phyloP scores from a whole-genome alignment of 2,113 vertebrate genomes.

The Ochotona curzoniae region DNA sequence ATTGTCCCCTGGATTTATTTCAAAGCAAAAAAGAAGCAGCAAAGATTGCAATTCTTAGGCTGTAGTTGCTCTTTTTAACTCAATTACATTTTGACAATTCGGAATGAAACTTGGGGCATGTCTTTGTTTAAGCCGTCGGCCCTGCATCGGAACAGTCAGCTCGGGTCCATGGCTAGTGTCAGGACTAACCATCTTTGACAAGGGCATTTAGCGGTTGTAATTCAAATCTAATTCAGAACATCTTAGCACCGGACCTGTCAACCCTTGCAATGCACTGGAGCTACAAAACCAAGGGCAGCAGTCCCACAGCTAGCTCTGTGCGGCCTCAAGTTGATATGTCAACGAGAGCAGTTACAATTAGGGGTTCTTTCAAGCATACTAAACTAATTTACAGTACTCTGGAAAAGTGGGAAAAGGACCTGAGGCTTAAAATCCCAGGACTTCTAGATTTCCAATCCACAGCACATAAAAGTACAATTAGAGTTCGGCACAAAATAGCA shows the following conservation, averaged over 20 bases:
- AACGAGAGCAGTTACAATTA: slow-evolving; percentile 94
- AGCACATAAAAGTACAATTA: slow-evolving; percentile 78
- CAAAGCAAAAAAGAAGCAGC: slow-evolving; percentile 84
- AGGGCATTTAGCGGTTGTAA: slow-evolving; percentile 99
- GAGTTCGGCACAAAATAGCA: slow-evolving; percentile 58
- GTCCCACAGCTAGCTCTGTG: slow-evolving; percentile 92
- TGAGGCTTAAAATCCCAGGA: slow-evolving; percentile 77
- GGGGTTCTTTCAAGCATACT: slow-evolving; percentile 91
- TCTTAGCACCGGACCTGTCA: slow-evolving; percentile 99
- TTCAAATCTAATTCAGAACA: slow-evolving; percentile 99
- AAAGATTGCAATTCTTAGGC: slow-evolving; percentile 86
- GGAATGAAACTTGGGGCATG: slow-evolving; percentile 92
- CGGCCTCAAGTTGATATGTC: slow-evolving; percentile 95
- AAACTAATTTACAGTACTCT: slow-evolving; percentile 92
- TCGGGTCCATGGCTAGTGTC: slow-evolving; percentile 95
- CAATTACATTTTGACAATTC: slow-evolving; percentile 95
- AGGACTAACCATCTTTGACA: slow-evolving; percentile 98
- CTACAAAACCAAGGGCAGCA: slow-evolving; percentile 88
- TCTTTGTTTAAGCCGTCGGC: slow-evolving; percentile 95
- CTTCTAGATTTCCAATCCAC: slow-evolving; percentile 80
- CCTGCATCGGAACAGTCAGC: slow-evolving; percentile 91
- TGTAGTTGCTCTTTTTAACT: slow-evolving; percentile 90
- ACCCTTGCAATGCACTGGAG: slow-evolving; percentile 94
- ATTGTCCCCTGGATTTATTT: slow-evolving; percentile 89
- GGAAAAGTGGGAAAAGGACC: slow-evolving; percentile 87